phyloP scores from a whole-genome alignment of 2,888 invertebrate species.

The Drosophila pseudotakahashii region DNA sequence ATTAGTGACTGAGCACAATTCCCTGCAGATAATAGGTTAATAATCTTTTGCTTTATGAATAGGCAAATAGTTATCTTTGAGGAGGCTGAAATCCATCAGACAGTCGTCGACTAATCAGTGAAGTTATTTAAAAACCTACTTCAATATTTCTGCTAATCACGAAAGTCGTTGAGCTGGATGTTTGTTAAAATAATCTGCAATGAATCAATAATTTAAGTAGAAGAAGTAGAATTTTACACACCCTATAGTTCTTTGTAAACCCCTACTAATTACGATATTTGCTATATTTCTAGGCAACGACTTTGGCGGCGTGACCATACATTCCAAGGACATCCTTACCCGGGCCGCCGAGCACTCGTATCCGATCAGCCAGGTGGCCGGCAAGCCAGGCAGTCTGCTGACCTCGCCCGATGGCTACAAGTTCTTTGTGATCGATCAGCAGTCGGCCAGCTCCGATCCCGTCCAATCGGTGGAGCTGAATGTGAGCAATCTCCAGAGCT shows the following conservation, averaged over 20 bases:
- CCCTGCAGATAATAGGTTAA: background rate
- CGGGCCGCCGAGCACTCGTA: conserved; percentile 90
- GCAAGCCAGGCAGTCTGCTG: conserved; percentile 86
- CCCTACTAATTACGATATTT: background rate
- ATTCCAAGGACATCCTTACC: conserved; percentile 90
- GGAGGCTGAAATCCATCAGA: conserved; percentile 3
- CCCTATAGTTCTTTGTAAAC: background rate
- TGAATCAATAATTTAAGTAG: too few relatives aligned
- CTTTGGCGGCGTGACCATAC: conserved; percentile 93
- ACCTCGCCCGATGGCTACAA: conserved; percentile 97
- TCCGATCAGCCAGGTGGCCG: conserved; percentile 88
- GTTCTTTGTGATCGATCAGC: conserved; percentile 91
- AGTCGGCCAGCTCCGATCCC: conserved; percentile 89
- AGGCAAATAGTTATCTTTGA: conserved; percentile 9
- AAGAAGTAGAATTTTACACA: too few relatives aligned
- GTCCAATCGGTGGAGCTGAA: conserved; percentile 92
- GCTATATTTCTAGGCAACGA: conserved; percentile 88
- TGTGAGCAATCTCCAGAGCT: conserved; percentile 90
- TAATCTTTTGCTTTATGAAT: conserved; percentile 8
- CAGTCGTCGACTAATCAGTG: background rate
- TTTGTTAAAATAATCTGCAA: too few relatives aligned
- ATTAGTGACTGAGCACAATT: conserved; percentile 18
- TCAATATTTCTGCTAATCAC: background rate
- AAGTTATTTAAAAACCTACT: background rate
- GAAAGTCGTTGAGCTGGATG: too few relatives aligned